Evolutionary conservation across 1,140 invertebrate genomes (phyloP).

Genomic region (Lamellibrachia luymesi): DNA sequence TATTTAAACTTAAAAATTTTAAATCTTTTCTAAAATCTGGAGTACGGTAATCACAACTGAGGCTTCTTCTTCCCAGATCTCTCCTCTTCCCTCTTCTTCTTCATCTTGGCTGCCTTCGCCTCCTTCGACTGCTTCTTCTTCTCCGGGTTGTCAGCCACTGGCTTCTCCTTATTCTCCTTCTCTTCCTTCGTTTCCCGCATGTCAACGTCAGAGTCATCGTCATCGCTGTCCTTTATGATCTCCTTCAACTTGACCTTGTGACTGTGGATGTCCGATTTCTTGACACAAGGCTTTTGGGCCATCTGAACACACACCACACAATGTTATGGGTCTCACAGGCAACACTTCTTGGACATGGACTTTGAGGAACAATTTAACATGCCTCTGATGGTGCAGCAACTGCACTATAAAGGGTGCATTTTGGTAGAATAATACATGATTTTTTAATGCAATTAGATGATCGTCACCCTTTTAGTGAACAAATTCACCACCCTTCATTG

Average conservation of each 20-base stretch:
- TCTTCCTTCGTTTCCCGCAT: slow-evolving; percentile 31
- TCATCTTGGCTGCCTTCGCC: slow-evolving; percentile 57
- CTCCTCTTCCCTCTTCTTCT: slow-evolving; percentile 62
- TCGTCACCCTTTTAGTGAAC: too few relatives aligned
- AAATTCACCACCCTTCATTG: neutral
- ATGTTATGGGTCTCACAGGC: too few relatives aligned
- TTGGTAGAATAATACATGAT: neutral
- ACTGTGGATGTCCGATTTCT: neutral
- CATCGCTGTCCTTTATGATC: slow-evolving; percentile 26
- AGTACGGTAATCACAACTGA: too few relatives aligned
- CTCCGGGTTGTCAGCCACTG: slow-evolving; percentile 34
- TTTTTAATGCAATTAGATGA: neutral
- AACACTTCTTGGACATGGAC: too few relatives aligned
- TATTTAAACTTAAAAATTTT: too few relatives aligned
- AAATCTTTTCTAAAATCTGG: too few relatives aligned
- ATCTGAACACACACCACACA: neutral
- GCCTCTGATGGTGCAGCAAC: neutral
- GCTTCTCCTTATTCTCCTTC: slow-evolving; percentile 27
- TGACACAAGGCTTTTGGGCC: neutral
- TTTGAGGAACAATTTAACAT: too few relatives aligned
- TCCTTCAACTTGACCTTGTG: slow-evolving; percentile 27
- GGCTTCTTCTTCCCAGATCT: slow-evolving; percentile 62
- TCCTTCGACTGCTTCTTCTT: slow-evolving; percentile 52
- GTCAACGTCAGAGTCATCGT: slow-evolving; percentile 16
- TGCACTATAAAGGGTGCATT: neutral